Base-by-base conservation (phyloP, 2,113 vertebrate genomes). In the Tyrannus savana region DNA sequence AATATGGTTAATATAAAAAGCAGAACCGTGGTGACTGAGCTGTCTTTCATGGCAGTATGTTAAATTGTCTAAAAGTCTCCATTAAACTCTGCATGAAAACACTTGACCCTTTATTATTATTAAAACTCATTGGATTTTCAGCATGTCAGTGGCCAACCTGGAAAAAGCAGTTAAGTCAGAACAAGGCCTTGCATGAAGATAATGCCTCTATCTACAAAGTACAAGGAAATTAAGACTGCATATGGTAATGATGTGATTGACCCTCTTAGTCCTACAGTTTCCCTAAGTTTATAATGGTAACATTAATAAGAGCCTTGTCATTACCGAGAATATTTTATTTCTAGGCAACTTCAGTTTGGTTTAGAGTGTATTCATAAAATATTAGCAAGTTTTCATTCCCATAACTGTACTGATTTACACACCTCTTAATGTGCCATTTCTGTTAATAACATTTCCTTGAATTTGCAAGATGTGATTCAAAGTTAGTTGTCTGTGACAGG, bases 91-190 rank as follows among this genome's bases (percentile, higher is more conserved):
- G 55, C 39, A 24, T 50, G 41, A 67, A 80, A 92, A 76, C 58
- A 64, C 22, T 94, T 95, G 93, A 80, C 79, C 83, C 60, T 79
- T 84, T 84, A 52, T 89, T 88, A 58, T 84, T 73, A 79, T 82
- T 86, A 82, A 81, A 93, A 76, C n/a, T 69, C 69, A 42, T 0
- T 53, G 64, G 47, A 63, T 88, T 95, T 95, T 82, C 30, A 86
- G 76, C 42, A 56, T 37, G 33, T 90, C 71, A 62, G 1, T 76
- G 72, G 10, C 62, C 33, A 37, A 91, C 62, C 76, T 94, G 68
- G 44, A 79, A 88, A 87, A 88, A 60, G 44, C n/a, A 84, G 81
- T 68, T 87, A 73, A 76, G 42, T 91, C 58, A 66, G 68, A 76
- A 64, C 55, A 90, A 90, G 68, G 81, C 66, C 68, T 74, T 68